Base-by-base conservation (phyloP, 1,140 invertebrate genomes). In the Bombus pyrosoma region DNA sequence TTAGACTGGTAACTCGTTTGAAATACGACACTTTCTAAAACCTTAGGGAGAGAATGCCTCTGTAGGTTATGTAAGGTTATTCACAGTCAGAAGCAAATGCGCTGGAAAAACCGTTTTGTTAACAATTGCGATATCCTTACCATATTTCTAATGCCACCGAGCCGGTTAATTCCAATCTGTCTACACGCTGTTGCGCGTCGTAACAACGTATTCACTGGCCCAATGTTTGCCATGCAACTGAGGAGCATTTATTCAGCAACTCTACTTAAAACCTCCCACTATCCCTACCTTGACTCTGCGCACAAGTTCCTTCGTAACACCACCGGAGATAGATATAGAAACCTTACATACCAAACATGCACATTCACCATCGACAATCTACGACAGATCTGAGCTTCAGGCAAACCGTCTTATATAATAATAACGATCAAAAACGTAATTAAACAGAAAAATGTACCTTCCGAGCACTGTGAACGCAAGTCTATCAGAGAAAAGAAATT, bases 261-360 rank as follows among this genome's bases (percentile, higher is more conserved):
- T 32, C 76, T 84, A 62, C 32, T 53, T 34, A 32, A 62, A 43
- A 18, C 12, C 83, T 85, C 77, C 83, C 77, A 85, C 83, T 34
- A 80, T 28, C 28, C 13, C 15, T 73, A 53, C 10, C 28, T 12
- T 68, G 66, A 53, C 57, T 68, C 66, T 89, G 73, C 73, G 87
- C 82, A 68, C 47, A 43, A 37, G 32, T 32, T n/a, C 22, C 32
- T 47, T 72, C 53, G 66, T 18, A n/a, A 59, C 25, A 37, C n/a
- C 37, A 39, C 10, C 28, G 57, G 13, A 37, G n/a, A 32, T 62
- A 22, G 22, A 37, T 59, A 69, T 34, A 37, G 32, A 34, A 12
- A 68, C 4, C 8, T 37, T 68, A 37, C 34, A 22, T 68, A 34
- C 22, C 81, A 32, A 8, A 4, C 12, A 4, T 3, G 22, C 68